phyloP scores from a whole-genome alignment of 2,888 invertebrate genomes.

The Xanthia togata region DNA sequence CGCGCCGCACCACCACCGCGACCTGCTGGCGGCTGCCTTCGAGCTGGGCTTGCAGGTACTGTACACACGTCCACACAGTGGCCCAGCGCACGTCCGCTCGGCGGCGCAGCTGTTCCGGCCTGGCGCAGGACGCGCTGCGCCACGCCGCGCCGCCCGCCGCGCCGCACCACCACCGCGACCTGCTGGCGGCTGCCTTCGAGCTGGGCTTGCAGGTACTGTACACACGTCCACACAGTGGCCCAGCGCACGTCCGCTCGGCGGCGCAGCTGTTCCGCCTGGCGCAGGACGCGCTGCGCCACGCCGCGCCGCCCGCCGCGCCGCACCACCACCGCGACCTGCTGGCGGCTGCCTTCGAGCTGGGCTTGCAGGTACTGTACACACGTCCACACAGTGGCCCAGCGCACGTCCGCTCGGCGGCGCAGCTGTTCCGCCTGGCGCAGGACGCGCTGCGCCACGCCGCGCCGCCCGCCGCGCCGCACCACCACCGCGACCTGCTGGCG shows the following conservation, averaged over 20 bases:
- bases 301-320: conserved; percentile 93
- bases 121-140: conserved; percentile 96
- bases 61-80: too few species aligned
- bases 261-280: conserved; percentile 96
- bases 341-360: conserved; percentile 95
- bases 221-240: conserved; percentile 76
- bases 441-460: conserved; percentile 96
- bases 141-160: conserved; percentile 94
- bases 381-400: conserved; percentile 87
- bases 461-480: conserved; percentile 93
- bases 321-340: conserved; percentile 94
- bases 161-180: conserved; percentile 93
- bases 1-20: conserved; percentile 94
- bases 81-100: conserved; percentile 95
- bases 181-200: conserved; percentile 95
- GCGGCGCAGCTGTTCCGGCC: conserved; percentile 95
- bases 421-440: conserved; percentile 95
- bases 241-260: conserved; percentile 95
- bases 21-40: conserved; percentile 94
- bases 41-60: conserved; percentile 95
- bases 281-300: conserved; percentile 95
- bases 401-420: conserved; percentile 95
- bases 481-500: conserved; percentile 94
- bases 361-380: conserved; percentile 90
- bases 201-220: conserved; percentile 92